Evolutionary conservation across 1,140 invertebrate species (phyloP).

Genomic region (Lordiphosa collinella): DNA sequence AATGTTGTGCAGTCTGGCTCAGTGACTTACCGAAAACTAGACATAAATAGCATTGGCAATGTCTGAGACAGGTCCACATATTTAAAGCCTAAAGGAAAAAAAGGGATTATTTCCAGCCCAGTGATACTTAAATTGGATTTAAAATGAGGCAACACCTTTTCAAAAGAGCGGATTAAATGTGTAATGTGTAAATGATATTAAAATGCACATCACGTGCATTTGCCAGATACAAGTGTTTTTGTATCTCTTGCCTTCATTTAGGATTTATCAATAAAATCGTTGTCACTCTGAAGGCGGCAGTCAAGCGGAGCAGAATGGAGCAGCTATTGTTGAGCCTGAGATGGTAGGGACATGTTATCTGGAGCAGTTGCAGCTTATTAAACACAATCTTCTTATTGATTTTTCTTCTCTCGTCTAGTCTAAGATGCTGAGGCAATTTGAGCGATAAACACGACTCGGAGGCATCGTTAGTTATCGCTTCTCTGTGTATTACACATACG

Average conservation of each 20-base stretch:
- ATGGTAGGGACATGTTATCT: slow-evolving; percentile 9
- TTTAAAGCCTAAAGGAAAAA: slow-evolving; percentile 6
- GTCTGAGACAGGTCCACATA: not conserved
- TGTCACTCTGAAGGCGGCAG: not conserved
- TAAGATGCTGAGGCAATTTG: slow-evolving; percentile 12
- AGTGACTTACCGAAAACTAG: slow-evolving; percentile 12
- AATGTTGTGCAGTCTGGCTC: slow-evolving; percentile 32
- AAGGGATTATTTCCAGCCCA: not conserved
- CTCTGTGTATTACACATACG: no score
- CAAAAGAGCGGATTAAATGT: slow-evolving; percentile 19
- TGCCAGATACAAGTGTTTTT: slow-evolving; percentile 32
- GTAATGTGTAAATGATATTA: slow-evolving; percentile 38
- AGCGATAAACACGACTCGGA: slow-evolving; percentile 14
- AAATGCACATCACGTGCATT: slow-evolving; percentile 41
- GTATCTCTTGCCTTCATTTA: no score
- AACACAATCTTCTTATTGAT: slow-evolving; percentile 14
- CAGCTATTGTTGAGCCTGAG: not conserved
- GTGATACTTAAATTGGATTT: slow-evolving; percentile 9
- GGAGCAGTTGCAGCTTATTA: slow-evolving; percentile 13
- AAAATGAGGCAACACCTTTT: slow-evolving; percentile 6
- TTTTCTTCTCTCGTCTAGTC: not conserved
- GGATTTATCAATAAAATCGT: slow-evolving; percentile 5
- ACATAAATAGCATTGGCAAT: slow-evolving; percentile 29
- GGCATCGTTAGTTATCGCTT: not conserved
- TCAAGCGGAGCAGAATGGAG: not conserved